Conservation (phyloP, 1,140 invertebrate species). For the Drosophila setifemur region DNA sequence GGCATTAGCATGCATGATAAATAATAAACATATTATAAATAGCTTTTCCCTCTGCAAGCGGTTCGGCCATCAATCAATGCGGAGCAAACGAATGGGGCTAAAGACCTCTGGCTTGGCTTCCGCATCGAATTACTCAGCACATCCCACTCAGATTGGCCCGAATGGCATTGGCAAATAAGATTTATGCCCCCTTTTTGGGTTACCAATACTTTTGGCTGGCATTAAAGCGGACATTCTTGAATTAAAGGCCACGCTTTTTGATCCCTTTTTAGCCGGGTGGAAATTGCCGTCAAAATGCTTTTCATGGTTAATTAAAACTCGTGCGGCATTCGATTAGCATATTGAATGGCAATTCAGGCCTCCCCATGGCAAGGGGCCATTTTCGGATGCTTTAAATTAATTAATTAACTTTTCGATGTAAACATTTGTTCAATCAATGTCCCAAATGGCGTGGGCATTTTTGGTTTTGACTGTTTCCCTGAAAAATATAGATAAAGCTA, state of each 20-base stretch:
- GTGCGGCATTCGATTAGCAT: conserved; percentile 50
- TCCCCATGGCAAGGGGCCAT: not conserved
- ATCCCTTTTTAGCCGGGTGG: not conserved
- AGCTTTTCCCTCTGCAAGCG: conserved; percentile 45
- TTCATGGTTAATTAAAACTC: conserved; percentile 64
- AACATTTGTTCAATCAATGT: conserved; percentile 42
- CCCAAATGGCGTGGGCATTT: not conserved
- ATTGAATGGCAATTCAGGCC: conserved; percentile 18
- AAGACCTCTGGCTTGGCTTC: conserved; percentile 21
- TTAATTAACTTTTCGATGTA: conserved; percentile 57
- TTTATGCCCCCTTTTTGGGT: conserved; percentile 27
- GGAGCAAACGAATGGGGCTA: conserved; percentile 22
- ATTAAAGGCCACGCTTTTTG: conserved; percentile 13
- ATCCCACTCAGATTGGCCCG: conserved; percentile 23
- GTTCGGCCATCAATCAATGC: conserved; percentile 60
- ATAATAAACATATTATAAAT: conserved; percentile 79
- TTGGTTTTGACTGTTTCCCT: not conserved
- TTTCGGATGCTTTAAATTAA: conserved; percentile 49
- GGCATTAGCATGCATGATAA: conserved; percentile 59
- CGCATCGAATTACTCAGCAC: conserved; percentile 55
- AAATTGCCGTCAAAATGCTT: conserved; percentile 47
- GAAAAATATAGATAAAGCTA: not conserved
- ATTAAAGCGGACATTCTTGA: conserved; percentile 22
- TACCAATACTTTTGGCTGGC: conserved; percentile 3
- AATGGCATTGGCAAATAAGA: conserved; percentile 36